Base-by-base conservation (phyloP, 2,113 vertebrate species). In the Chionis minor region DNA sequence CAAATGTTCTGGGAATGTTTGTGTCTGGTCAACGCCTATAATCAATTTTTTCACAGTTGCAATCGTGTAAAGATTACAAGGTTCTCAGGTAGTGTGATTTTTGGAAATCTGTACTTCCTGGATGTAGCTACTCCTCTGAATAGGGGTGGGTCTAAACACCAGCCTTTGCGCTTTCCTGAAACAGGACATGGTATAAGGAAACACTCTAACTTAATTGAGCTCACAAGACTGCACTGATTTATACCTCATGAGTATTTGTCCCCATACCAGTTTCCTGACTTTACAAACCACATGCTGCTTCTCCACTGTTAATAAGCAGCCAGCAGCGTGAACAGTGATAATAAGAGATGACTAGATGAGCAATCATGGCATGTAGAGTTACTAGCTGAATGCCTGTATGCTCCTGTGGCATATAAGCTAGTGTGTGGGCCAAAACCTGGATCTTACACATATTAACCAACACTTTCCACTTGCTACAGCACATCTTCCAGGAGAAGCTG, bases 261-360 rank as follows among this genome's bases (percentile, higher is more conserved):
- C 30, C 33, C 0, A 0, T 14, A 72, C 22, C 12, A 47, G 2
- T 35, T 52, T 33, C 24, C 12, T 51, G 51, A 47, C 8, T 9
- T 49, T 40, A 42, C 10, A 92, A 73, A 9, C 3, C 66, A 70
- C 33, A 3, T 10, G 8, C 5, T 56, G 23, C 18, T 77, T 66
- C 56, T n/a, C 12, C 3, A 9, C 5, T 33, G 30, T 32, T 38
- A 40, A 15, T 4, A 12, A 59, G 24, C 28, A 80, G 17, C 4
- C 27, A 83, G 24, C 22, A 89, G 11, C 0, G 0, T 15, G 30
- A 40, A 17, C 13, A 75, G 19, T 22, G 15, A 23, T 10, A 28
- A 18, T 62, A 59, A 70, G 14, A 1, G 4, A 18, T 71, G 24
- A 8, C 7, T 33, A 69, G 13, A 38, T 61, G 7, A 72, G 38